A percentile compares a stretch with the other conserved stretches of the same genome.
Evolutionary conservation across 2,888 invertebrate genomes (phyloP).

Genomic region (Elysia crispata): DNA sequence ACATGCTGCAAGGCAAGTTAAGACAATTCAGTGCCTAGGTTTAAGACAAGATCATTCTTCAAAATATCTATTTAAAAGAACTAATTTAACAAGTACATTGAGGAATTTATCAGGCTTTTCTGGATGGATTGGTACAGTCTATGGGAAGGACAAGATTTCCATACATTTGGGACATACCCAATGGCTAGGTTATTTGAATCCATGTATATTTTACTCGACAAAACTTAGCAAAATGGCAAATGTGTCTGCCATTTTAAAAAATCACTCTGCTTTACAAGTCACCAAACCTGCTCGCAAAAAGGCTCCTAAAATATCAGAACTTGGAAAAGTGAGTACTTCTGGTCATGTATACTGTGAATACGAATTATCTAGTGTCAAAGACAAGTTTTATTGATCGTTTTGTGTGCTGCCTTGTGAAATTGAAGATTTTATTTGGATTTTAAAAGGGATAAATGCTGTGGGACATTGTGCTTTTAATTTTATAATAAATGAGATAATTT

Average conservation of each 20-base stretch:
- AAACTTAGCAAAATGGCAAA: background rate
- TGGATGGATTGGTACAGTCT: too few relatives aligned
- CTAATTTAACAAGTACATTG: too few relatives aligned
- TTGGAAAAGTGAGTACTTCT: conserved; percentile 36
- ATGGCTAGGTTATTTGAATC: too few relatives aligned
- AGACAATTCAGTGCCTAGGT: too few relatives aligned
- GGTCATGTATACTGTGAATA: background rate
- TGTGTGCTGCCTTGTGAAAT: background rate
- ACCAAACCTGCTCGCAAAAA: conserved; percentile 51
- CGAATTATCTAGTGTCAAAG: background rate
- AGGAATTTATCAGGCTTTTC: too few relatives aligned
- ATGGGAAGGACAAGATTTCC: too few relatives aligned
- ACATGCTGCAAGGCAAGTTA: too few relatives aligned
- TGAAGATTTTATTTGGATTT: background rate
- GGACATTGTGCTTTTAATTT: too few relatives aligned
- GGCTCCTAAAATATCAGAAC: conserved; percentile 11
- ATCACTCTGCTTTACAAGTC: conserved; percentile 49
- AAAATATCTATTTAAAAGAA: too few relatives aligned
- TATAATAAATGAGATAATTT: too few relatives aligned
- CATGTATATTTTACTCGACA: background rate
- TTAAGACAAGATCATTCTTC: too few relatives aligned
- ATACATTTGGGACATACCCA: too few relatives aligned
- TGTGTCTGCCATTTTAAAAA: conserved; percentile 30
- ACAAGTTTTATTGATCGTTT: background rate
- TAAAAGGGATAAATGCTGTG: background rate